Evolutionary conservation across 2,888 invertebrate species (phyloP).

Genomic region (Cancer borealis): DNA sequence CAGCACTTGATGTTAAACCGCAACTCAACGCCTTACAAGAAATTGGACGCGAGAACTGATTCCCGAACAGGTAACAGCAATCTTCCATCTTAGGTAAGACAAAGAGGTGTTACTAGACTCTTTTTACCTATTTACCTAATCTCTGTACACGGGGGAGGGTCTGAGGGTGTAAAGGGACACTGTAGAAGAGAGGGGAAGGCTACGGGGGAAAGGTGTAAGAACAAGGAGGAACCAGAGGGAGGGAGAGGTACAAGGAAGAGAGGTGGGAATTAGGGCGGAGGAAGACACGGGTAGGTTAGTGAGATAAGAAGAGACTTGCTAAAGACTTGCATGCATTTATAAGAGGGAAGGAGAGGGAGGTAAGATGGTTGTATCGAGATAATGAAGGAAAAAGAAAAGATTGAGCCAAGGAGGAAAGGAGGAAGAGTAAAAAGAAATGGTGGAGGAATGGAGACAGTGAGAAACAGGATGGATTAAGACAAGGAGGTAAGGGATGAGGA

Average conservation of each 20-base stretch:
- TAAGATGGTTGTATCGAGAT: background rate
- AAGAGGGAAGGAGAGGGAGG: background rate
- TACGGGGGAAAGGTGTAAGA: no score
- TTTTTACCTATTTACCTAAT: background rate
- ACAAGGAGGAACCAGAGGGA: no score
- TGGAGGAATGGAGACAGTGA: background rate
- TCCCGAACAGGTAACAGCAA: background rate
- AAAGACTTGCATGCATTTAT: background rate
- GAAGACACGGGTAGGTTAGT: background rate
- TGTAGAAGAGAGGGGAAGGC: no score
- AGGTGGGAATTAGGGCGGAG: background rate
- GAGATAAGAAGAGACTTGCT: background rate
- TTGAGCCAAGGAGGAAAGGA: background rate
- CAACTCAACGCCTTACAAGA: background rate
- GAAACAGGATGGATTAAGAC: constrained; percentile 15
- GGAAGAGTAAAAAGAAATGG: background rate
- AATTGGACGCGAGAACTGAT: background rate
- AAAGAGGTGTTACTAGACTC: background rate
- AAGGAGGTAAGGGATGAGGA: background rate
- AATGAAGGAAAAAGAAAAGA: background rate
- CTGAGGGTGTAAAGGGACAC: background rate
- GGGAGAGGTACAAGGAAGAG: background rate
- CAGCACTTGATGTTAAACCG: background rate
- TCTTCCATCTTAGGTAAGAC: background rate
- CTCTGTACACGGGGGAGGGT: background rate